Percentiles rank a stretch among this genome's conserved stretches.
Evolutionary conservation across 23 tunicate genomes (phyloP).

Genomic region (Aplidium turbinatum): DNA sequence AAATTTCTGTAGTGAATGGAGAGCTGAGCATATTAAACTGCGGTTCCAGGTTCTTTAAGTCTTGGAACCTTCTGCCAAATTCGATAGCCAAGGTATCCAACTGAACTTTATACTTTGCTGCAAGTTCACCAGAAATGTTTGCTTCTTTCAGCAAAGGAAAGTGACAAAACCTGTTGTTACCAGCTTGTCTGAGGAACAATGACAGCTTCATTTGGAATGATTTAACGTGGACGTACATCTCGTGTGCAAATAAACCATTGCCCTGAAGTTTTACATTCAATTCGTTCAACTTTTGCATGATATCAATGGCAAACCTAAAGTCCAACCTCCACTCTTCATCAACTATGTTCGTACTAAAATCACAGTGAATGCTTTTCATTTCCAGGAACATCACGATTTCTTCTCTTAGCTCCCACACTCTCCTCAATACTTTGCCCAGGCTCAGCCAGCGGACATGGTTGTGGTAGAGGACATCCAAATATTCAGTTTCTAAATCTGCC

Average conservation of each 20-base stretch:
- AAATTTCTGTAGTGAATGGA: no score
- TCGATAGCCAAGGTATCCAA: no score
- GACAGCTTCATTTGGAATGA: background rate
- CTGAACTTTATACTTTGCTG: no score
- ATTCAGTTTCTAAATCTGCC: slow-evolving; percentile 35
- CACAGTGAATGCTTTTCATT: slow-evolving; percentile 4
- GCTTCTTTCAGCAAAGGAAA: background rate
- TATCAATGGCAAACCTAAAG: slow-evolving; percentile 12
- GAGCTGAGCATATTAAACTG: no score
- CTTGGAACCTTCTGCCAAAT: no score
- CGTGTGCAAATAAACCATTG: slow-evolving; percentile 19
- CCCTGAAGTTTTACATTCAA: slow-evolving; percentile 17
- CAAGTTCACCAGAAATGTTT: no score
- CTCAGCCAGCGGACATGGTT: slow-evolving; percentile 39
- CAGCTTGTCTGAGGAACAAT: background rate
- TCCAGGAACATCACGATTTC: slow-evolving; percentile 31
- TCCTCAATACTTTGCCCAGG: slow-evolving; percentile 28
- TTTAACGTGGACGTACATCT: slow-evolving; percentile 6
- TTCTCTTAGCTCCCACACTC: slow-evolving; percentile 28
- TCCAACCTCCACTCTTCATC: slow-evolving; percentile 1
- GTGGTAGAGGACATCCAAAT: slow-evolving; percentile 42
- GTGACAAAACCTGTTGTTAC: background rate
- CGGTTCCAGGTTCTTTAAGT: no score
- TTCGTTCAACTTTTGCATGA: slow-evolving; percentile 16
- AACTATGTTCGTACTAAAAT: background rate